Evolutionary conservation across 2,888 invertebrate species (phyloP), one percentile per base, ranked within the genome.

Genomic region (Agonopterix subpropinquella): DNA sequence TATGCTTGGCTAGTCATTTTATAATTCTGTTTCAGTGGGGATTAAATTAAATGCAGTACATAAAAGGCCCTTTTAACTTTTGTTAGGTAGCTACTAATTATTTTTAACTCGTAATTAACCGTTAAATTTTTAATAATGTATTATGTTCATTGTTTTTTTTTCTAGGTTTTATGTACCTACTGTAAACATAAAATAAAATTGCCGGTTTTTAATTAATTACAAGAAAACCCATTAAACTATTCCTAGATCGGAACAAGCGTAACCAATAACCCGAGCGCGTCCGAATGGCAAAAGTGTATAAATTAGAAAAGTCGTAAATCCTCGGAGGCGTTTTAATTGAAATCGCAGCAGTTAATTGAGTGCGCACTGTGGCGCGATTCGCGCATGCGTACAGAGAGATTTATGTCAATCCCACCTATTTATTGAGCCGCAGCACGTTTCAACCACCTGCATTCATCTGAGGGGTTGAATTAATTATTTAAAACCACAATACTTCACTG

Each of bases 301-400:
- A 80, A 83, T 83, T 81, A 81, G 81, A 78, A 76, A 72, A 67
- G 63, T 65, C 65, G 70, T 86, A 83, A 84, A 85, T 83, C 69
- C 62, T 62, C 49, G 63, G 69, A 78, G 84, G 79, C 79, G 82
- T 79, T 86, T 85, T 86, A 86, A 87, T 87, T 87, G 85, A 86
- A 86, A 84, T 80, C 77, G 75, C 70, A 71, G 69, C 73, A 72
- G 75, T 84, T 84, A 83, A 85, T 87, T 80, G 77, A 80, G 77
- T 76, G 72, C 69, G 71, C 64, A 56, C 60, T 57, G 70, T 62
- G 62, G 60, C 54, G 58, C 83, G 82, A 84, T 77, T 80, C 54
- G 58, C 83, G 82, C 84, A 77, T 80, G 85, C 83, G 82, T 61
- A 61, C 52, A 60, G 48, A 48, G 61, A 77, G 76, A 83, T 80